A percentile compares a stretch with the other conserved stretches of the same genome.
phyloP scores from a whole-genome alignment of 2,888 invertebrate species.

The Sarcophaga subvicina region DNA sequence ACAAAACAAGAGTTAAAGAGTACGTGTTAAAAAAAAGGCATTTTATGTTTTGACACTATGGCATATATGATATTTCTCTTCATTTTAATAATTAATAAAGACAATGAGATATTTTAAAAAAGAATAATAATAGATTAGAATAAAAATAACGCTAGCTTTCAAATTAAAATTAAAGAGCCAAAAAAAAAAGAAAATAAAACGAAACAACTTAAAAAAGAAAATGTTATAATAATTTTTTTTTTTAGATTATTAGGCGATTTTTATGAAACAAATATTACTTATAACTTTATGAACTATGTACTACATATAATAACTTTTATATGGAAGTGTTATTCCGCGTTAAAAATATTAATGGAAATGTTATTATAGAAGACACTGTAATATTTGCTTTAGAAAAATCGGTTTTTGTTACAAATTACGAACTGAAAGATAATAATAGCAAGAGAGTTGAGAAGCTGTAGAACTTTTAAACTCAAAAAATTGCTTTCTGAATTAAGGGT shows the following conservation, averaged over 20 bases:
- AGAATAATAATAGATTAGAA: slow-evolving; percentile 25
- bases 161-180: slow-evolving; percentile 6
- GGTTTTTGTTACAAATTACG: slow-evolving; percentile 14
- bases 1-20: slow-evolving; percentile 51
- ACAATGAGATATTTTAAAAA: slow-evolving; percentile 49
- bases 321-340: slow-evolving; percentile 1
- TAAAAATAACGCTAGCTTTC: slow-evolving; percentile 44
- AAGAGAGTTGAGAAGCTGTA: background rate
- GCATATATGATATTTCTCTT: slow-evolving; percentile 58
- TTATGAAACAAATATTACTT: slow-evolving; percentile 4
- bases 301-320: slow-evolving; percentile 1
- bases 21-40: slow-evolving; percentile 63
- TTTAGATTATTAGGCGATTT: slow-evolving; percentile 22
- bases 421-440: slow-evolving; percentile 4
- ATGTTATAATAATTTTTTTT: slow-evolving; percentile 33
- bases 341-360: background rate
- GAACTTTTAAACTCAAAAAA: background rate
- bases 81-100: slow-evolving; percentile 52
- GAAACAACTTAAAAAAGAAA: slow-evolving; percentile 25
- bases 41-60: slow-evolving; percentile 68
- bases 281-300: background rate
- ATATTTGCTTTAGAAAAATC: slow-evolving; percentile 32
- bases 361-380: slow-evolving; percentile 11
- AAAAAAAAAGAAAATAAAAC: slow-evolving; percentile 16
- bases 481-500: background rate